These are phyloP conservation scores for Netelia virgata DNA, from an alignment of 2,888 invertebrate species.

Conservation along the genomic window DNA sequence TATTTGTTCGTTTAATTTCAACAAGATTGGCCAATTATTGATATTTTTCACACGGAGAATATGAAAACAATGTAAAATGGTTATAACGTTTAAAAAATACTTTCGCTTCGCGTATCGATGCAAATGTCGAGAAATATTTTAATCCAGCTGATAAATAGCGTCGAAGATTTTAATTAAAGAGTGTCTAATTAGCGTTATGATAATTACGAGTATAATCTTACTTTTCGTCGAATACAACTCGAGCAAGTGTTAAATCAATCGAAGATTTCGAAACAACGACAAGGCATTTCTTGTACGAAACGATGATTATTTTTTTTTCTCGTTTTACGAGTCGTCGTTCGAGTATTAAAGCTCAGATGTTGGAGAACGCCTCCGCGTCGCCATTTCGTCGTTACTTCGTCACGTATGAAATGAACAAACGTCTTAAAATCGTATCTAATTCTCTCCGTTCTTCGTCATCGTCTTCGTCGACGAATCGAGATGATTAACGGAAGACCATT, in stretches of 20 bases:
- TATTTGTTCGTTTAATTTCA: too few species aligned
- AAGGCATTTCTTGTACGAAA: background rate
- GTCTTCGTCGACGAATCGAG: background rate
- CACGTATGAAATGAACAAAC: conserved; percentile 61
- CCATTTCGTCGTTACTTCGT: conserved; percentile 38
- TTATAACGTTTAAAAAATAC: too few species aligned
- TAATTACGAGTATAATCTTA: conserved; percentile 6
- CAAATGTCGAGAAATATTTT: too few species aligned
- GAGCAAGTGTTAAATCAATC: too few species aligned
- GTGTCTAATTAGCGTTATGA: too few species aligned
- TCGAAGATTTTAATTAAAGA: too few species aligned
- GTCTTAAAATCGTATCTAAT: conserved; percentile 56
- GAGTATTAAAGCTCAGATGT: conserved; percentile 13
- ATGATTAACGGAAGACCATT: background rate
- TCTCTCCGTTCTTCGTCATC: conserved; percentile 28
- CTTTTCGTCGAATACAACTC: background rate
- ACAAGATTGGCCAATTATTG: too few species aligned
- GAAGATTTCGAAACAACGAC: too few species aligned
- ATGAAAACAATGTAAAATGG: too few species aligned
- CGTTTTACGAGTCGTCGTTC: conserved; percentile 21
- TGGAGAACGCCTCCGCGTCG: conserved; percentile 28
- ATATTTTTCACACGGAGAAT: too few species aligned
- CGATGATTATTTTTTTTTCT: conserved; percentile 17
- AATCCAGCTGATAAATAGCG: too few species aligned
- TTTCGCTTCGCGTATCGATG: too few species aligned